A percentile compares a stretch with the other conserved stretches of the same genome.
These are phyloP conservation scores for Aphidius colemani DNA, from an alignment of 2,888 invertebrate species.

Conservation along the genomic window DNA sequence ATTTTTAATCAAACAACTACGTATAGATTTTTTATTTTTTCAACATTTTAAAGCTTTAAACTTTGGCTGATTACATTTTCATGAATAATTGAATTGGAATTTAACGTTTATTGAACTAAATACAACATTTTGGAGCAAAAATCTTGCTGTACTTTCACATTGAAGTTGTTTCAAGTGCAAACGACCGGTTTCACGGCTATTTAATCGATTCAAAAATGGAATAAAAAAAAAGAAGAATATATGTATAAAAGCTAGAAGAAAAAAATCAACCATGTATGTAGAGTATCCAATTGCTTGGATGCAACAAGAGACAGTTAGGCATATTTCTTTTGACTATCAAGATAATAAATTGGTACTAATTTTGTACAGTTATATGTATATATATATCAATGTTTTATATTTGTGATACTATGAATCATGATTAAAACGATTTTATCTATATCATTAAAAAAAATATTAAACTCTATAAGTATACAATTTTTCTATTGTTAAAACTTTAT, in stretches of 20 bases:
- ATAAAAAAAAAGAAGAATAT: neutral
- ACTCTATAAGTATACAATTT: too few relatives aligned
- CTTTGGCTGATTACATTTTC: too few relatives aligned
- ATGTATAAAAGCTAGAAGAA: neutral
- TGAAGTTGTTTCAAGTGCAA: conserved; percentile 34
- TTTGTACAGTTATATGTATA: neutral
- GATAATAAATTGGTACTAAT: conserved; percentile 5
- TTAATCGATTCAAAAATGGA: conserved; percentile 4
- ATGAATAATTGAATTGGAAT: too few relatives aligned
- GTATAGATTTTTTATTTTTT: too few relatives aligned
- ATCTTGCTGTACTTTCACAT: conserved; percentile 37
- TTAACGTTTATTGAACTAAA: conserved; percentile 21
- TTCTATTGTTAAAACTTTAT: too few relatives aligned
- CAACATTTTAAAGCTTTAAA: too few relatives aligned
- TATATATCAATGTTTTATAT: neutral
- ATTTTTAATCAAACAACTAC: too few relatives aligned
- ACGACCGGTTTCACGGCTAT: conserved; percentile 32
- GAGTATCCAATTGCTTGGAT: neutral
- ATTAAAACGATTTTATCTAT: too few relatives aligned
- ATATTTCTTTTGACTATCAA: conserved; percentile 2
- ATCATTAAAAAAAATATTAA: too few relatives aligned
- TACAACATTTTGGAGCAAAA: conserved; percentile 28
- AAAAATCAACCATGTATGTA: neutral
- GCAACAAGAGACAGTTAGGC: conserved; percentile 1
- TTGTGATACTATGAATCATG: neutral